phyloP scores from a whole-genome alignment of 1,140 invertebrate genomes.

The Trissolcus basalis region DNA sequence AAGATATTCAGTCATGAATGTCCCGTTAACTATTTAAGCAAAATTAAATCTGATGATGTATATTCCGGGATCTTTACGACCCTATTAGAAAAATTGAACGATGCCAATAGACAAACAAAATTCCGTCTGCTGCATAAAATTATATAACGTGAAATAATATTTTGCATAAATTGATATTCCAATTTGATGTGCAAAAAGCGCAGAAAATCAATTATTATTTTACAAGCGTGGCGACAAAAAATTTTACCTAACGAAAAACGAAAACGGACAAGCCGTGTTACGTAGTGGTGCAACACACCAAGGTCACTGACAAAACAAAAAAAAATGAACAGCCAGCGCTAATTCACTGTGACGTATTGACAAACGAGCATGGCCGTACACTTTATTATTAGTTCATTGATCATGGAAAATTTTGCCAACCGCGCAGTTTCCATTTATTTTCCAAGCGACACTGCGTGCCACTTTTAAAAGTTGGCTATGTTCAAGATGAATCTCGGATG shows the following conservation, averaged over 20 bases:
- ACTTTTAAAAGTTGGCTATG: constrained; percentile 26
- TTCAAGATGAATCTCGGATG: constrained; percentile 17
- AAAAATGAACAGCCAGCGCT: constrained; percentile 6
- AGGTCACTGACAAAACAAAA: constrained; percentile 16
- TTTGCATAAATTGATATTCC: too few species aligned
- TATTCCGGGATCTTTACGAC: too few species aligned
- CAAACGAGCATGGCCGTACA: constrained; percentile 11
- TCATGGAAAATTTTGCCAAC: constrained; percentile 32
- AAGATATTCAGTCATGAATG: constrained; percentile 26
- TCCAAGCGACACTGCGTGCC: constrained; percentile 2
- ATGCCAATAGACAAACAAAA: too few species aligned
- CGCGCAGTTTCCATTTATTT: constrained; percentile 16
- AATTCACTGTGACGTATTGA: constrained; percentile 16
- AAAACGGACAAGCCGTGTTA: constrained; percentile 6
- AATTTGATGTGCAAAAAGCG: too few species aligned
- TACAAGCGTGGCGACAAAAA: not conserved
- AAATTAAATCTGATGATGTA: constrained; percentile 6
- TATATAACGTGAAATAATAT: too few species aligned
- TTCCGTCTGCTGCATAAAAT: too few species aligned
- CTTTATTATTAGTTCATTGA: constrained; percentile 30
- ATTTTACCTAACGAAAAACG: not conserved
- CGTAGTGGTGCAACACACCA: not conserved
- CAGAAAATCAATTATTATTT: too few species aligned
- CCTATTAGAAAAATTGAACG: too few species aligned
- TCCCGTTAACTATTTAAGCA: constrained; percentile 22